These are phyloP conservation scores for Orchesellides sinensis DNA, from an alignment of 2,888 invertebrate genomes.

Conservation along the genomic window DNA sequence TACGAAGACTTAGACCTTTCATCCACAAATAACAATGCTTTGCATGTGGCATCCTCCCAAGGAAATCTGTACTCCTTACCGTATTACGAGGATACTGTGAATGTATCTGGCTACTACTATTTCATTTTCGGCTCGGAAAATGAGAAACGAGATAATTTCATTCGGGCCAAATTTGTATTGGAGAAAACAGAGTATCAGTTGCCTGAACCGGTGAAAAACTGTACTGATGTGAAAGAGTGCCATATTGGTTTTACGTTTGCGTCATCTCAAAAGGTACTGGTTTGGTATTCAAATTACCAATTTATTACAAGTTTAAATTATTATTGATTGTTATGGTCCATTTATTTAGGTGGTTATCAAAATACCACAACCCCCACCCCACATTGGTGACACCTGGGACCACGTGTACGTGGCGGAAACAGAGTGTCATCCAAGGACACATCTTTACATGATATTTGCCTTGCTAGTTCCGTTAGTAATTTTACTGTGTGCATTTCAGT, in stretches of 20 bases:
- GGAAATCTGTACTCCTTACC: conserved; percentile 1
- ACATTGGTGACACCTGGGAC: conserved; percentile 80
- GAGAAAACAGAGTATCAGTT: conserved; percentile 69
- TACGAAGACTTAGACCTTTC: conserved; percentile 35
- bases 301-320: too few species aligned
- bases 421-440: conserved; percentile 86
- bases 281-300: too few species aligned
- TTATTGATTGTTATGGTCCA: not conserved
- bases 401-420: conserved; percentile 86
- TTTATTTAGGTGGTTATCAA: conserved; percentile 68
- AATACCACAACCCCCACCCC: conserved; percentile 68
- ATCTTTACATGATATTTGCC: conserved; percentile 83
- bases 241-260: conserved; percentile 69
- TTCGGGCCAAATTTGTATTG: conserved; percentile 67
- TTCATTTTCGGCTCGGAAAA: conserved; percentile 90
- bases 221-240: conserved; percentile 69
- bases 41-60: not conserved
- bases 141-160: conserved; percentile 77
- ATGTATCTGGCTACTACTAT: conserved; percentile 87
- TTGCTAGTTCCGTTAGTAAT: conserved; percentile 85
- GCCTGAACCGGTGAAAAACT: conserved; percentile 68
- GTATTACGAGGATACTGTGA: conserved; percentile 52
- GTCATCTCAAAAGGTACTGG: conserved; percentile 69
- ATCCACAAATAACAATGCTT: not conserved
- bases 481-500: conserved; percentile 83